Percentiles rank a stretch among this genome's conserved stretches.
Evolutionary conservation across 2,888 invertebrate genomes (phyloP).

Genomic region (Leptinotarsa peninsularis): DNA sequence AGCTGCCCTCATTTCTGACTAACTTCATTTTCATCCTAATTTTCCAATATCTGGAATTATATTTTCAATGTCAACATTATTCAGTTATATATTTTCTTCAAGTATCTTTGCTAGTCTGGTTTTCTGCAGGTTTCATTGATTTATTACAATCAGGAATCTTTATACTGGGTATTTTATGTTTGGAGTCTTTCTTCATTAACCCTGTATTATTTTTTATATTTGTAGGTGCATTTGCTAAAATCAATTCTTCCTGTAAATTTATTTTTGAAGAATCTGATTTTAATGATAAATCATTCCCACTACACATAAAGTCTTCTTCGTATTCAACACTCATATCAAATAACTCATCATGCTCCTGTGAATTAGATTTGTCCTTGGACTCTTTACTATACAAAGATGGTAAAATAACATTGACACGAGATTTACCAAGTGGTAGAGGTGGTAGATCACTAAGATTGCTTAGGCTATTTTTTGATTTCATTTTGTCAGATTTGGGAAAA

Average conservation of each 20-base stretch:
- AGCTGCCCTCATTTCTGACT: not conserved
- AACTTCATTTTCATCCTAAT: not conserved
- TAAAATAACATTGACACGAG: slow-evolving; percentile 57
- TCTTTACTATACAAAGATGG: slow-evolving; percentile 63
- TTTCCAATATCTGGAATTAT: not conserved
- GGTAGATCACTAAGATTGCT: slow-evolving; percentile 61
- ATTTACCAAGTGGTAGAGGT: slow-evolving; percentile 59
- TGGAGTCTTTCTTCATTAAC: slow-evolving; percentile 32
- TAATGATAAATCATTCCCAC: slow-evolving; percentile 48
- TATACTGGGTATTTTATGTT: slow-evolving; percentile 33
- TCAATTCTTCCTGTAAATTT: slow-evolving; percentile 39
- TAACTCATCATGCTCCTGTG: slow-evolving; percentile 59
- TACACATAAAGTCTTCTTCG: slow-evolving; percentile 63
- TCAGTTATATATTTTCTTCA: not conserved
- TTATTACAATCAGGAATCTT: slow-evolving; percentile 17
- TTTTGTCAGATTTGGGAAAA: slow-evolving; percentile 55
- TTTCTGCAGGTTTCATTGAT: not conserved
- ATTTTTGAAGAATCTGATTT: slow-evolving; percentile 43
- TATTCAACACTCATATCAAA: slow-evolving; percentile 61
- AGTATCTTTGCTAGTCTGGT: not conserved
- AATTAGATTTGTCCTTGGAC: slow-evolving; percentile 59
- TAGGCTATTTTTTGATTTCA: slow-evolving; percentile 57
- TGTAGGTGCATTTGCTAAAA: slow-evolving; percentile 26
- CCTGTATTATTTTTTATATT: slow-evolving; percentile 28
- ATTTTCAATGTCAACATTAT: not conserved